A percentile compares a stretch with the other conserved stretches of the same genome.
These are phyloP conservation scores for Cephalopachus bancanus DNA, from an alignment of 2,797 vertebrate species.

Conservation along the genomic window DNA sequence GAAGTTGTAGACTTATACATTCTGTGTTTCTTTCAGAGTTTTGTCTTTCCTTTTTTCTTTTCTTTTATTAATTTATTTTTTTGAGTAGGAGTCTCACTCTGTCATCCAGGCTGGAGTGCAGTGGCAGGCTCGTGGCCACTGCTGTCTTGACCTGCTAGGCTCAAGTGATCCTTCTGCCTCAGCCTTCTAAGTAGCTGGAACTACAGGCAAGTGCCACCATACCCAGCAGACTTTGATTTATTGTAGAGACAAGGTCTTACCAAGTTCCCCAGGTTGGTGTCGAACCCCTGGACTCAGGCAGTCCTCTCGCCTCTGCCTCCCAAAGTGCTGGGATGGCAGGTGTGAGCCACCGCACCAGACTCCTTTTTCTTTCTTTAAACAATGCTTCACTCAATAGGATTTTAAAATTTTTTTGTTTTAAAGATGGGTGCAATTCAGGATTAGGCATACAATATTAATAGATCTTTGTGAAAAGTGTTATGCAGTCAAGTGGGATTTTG, in stretches of 20 bases:
- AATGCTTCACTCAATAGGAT: neutral
- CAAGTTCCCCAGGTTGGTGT: neutral
- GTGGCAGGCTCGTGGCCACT: too few relatives aligned
- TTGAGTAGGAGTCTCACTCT: neutral
- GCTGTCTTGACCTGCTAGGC: too few relatives aligned
- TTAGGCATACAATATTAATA: neutral
- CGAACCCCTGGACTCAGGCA: neutral
- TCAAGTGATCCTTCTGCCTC: too few relatives aligned
- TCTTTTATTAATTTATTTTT: neutral
- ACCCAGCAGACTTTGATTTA: neutral
- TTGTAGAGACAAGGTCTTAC: neutral
- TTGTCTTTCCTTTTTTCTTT: neutral
- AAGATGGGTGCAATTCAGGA: too few relatives aligned
- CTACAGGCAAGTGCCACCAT: neutral
- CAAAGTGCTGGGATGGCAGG: neutral
- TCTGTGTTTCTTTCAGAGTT: neutral
- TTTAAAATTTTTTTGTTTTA: too few relatives aligned
- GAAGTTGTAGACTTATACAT: neutral
- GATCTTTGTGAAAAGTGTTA: slow-evolving; percentile 1
- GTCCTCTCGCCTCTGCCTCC: neutral
- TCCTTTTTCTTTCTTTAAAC: too few relatives aligned
- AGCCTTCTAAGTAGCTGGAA: neutral
- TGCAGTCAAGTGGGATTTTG: neutral
- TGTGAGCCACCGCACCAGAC: neutral
- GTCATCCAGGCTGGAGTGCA: too few relatives aligned